A percentile compares a stretch with the other conserved stretches of the same genome.
Evolutionary conservation across 2,113 vertebrate species (phyloP).

Genomic region (Xenopus borealis): DNA sequence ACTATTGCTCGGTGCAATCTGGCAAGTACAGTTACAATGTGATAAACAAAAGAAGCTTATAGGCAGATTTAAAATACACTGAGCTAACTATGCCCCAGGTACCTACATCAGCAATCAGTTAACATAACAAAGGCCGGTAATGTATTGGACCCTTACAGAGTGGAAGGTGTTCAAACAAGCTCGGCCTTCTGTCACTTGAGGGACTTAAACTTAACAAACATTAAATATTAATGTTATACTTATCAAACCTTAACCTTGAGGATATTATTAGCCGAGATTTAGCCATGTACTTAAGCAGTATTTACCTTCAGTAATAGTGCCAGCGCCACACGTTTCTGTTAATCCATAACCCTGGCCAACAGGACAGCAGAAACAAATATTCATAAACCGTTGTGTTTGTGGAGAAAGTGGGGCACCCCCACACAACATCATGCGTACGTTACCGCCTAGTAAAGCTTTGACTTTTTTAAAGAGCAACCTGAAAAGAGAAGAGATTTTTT

Average conservation of each 20-base stretch:
- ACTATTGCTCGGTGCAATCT: too few species aligned
- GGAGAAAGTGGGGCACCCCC: constrained; percentile 90
- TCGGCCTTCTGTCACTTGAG: too few species aligned
- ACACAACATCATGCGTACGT: constrained; percentile 88
- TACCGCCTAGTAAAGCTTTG: constrained; percentile 84
- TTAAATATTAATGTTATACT: too few species aligned
- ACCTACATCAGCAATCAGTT: neutral
- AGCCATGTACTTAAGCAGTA: neutral
- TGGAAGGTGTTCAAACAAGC: too few species aligned
- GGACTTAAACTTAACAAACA: too few species aligned
- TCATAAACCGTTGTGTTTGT: constrained; percentile 93
- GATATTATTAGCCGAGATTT: too few species aligned
- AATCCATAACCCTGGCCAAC: constrained; percentile 92
- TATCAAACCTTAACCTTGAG: too few species aligned
- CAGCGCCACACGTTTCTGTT: constrained; percentile 93
- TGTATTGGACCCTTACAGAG: too few species aligned
- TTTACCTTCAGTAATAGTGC: constrained; percentile 90
- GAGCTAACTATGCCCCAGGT: neutral
- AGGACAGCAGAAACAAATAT: constrained; percentile 95
- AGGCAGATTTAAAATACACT: neutral
- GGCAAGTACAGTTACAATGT: neutral
- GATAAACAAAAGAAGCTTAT: neutral
- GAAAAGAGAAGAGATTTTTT: constrained; percentile 10
- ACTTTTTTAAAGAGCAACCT: constrained; percentile 87
- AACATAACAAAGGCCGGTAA: too few species aligned